phyloP scores from a whole-genome alignment of 2,888 invertebrate genomes.

The Catocala nupta region DNA sequence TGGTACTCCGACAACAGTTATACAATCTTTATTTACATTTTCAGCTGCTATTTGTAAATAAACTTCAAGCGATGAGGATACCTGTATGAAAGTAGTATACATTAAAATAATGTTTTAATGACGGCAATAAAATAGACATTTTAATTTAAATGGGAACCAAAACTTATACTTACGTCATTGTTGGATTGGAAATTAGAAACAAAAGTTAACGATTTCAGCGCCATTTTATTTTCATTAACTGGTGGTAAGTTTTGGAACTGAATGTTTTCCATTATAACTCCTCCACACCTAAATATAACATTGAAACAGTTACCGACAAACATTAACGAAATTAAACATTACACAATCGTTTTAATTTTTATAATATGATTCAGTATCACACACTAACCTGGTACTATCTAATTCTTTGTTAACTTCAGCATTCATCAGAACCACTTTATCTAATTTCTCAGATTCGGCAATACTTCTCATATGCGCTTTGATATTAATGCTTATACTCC shows the following conservation, averaged over 20 bases:
- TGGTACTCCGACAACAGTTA: conserved; percentile 45
- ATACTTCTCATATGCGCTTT: conserved; percentile 28
- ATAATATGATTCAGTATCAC: too few species aligned
- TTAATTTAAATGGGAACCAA: neutral
- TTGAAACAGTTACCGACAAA: neutral
- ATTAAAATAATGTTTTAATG: neutral
- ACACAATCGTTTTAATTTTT: too few species aligned
- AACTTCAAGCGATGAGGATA: conserved; percentile 42
- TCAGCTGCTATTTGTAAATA: conserved; percentile 56
- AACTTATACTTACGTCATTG: conserved; percentile 41
- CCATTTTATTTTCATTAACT: conserved; percentile 20
- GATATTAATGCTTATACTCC: conserved; percentile 49
- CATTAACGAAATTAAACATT: too few species aligned
- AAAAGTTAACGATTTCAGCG: conserved; percentile 41
- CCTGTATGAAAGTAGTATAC: too few species aligned
- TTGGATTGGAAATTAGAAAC: conserved; percentile 34
- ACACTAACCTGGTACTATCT: conserved; percentile 44
- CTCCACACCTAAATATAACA: conserved; percentile 55
- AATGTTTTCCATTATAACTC: conserved; percentile 51
- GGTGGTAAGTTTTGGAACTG: conserved; percentile 42
- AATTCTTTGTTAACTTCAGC: conserved; percentile 31
- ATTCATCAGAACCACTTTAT: conserved; percentile 30
- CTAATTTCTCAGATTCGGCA: neutral
- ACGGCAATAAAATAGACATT: neutral
- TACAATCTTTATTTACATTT: conserved; percentile 46